A percentile compares a stretch with the other conserved stretches of the same genome.
Conservation (phyloP, 2,113 vertebrate genomes). For the Acrocephalus arundinaceus region DNA sequence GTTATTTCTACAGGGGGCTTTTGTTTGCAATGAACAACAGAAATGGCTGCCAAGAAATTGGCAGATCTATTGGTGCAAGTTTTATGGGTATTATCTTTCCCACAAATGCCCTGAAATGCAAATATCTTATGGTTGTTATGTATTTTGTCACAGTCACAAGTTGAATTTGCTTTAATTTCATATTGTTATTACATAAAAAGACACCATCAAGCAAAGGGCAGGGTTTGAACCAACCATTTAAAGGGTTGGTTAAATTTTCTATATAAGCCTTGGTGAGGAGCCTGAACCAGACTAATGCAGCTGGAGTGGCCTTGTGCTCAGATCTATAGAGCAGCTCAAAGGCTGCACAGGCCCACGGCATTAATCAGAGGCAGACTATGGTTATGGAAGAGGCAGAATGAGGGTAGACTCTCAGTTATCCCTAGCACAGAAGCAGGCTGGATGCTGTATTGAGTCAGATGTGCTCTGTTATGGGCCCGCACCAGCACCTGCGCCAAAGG, state of each 20-base stretch:
- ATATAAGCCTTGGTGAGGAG: not conserved
- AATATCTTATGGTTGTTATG: not conserved
- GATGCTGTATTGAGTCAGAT: not conserved
- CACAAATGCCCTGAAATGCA: not conserved
- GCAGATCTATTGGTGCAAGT: not conserved
- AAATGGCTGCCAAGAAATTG: not conserved
- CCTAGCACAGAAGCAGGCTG: not conserved
- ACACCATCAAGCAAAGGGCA: not conserved
- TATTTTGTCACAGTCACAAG: not conserved
- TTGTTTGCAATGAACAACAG: not conserved
- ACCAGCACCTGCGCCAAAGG: not conserved
- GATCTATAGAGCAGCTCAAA: not conserved
- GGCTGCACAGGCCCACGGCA: not conserved
- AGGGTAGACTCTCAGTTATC: not conserved
- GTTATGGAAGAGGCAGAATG: not conserved
- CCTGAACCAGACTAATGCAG: not conserved
- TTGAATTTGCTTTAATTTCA: not conserved
- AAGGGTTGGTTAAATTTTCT: not conserved
- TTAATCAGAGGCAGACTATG: not conserved
- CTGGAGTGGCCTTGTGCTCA: not conserved
- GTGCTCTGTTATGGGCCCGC: fast-evolving
- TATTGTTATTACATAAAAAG: not conserved
- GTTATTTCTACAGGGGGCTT: not conserved
- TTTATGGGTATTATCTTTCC: not conserved
- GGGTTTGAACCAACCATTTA: not conserved